Conservation (phyloP, 2,888 invertebrate genomes). For the Tetragonula carbonaria region DNA sequence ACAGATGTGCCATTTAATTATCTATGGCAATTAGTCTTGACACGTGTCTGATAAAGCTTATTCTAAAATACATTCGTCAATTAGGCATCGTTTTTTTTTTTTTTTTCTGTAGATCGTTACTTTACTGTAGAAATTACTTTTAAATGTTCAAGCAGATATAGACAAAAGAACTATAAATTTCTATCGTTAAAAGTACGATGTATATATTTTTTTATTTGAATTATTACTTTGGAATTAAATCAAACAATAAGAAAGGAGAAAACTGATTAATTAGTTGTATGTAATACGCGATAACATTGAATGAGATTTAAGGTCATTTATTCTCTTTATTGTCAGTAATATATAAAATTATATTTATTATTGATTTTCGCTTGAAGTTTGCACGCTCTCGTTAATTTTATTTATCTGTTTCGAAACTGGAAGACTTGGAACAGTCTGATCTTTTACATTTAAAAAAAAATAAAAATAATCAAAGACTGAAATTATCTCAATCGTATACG, state of each 20-base stretch:
- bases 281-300: conserved; percentile 19
- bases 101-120: background rate
- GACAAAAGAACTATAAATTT: accelerated
- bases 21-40: conserved; percentile 39
- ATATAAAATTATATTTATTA: conserved; percentile 8
- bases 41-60: conserved; percentile 33
- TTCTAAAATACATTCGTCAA: background rate
- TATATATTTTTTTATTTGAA: too few species aligned
- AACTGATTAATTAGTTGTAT: background rate
- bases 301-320: conserved; percentile 9
- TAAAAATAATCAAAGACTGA: background rate
- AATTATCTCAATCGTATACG: background rate
- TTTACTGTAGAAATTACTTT: background rate
- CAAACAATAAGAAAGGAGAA: background rate
- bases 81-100: background rate
- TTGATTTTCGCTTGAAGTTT: conserved; percentile 16
- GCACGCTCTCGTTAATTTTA: conserved; percentile 13
- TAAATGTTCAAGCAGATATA: accelerated
- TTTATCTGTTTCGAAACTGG: background rate
- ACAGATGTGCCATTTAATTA: conserved; percentile 39
- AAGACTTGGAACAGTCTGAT: background rate
- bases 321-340: background rate
- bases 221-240: background rate
- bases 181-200: too few species aligned
- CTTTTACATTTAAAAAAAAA: background rate